Evolutionary conservation across 2,113 vertebrate species (phyloP), one percentile per base, ranked within the genome.

Genomic region (Ovibos moschatus): DNA sequence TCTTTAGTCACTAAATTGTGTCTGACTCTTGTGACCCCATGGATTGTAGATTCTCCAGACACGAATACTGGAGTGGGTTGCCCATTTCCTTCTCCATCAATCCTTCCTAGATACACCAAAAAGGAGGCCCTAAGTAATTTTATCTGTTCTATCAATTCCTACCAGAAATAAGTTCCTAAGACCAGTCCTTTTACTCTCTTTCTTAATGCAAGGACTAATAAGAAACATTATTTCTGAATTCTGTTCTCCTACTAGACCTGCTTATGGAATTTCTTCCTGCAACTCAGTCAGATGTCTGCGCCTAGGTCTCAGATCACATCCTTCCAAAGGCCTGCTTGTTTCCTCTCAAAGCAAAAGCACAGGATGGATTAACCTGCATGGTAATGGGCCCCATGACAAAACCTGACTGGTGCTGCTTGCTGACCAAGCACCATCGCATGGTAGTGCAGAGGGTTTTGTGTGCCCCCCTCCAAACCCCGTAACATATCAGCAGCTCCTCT

Each of bases 251-350:
- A 60, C 27, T 91, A 50, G 86, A 96, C 51, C 60, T 92, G 53
- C n/a, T 82, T 27, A 7, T 91, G 47, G 94, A 97, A 98, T 98
- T 97, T 98, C 96, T 96, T 94, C 89, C 97, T 95, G 94, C 81
- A 89, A 85, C 33, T 71, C 93, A 92, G 96, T 97, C 96, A 97
- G 82, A 89, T 96, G 81, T 67, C 78, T 91, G 60, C 19, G 83
- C 27, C 71, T 86, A 94, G 90, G 97, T 97, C 84, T 96, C 96
- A 93, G 74, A 97, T 96, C 89, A 96, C 64, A 45, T 47, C 55
- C 87, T 96, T 98, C 64, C 93, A 86, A 40, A 90, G 88, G 82
- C 45, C 90, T 78, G 71, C 85, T 91, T 50, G n/a, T 82, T 97
- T 95, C 67, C 95, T 98, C 97, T 91, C 89, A 96, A 95, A 97